These are phyloP conservation scores for Augochlora pura DNA, from an alignment of 1,140 invertebrate genomes.

Conservation along the genomic window DNA sequence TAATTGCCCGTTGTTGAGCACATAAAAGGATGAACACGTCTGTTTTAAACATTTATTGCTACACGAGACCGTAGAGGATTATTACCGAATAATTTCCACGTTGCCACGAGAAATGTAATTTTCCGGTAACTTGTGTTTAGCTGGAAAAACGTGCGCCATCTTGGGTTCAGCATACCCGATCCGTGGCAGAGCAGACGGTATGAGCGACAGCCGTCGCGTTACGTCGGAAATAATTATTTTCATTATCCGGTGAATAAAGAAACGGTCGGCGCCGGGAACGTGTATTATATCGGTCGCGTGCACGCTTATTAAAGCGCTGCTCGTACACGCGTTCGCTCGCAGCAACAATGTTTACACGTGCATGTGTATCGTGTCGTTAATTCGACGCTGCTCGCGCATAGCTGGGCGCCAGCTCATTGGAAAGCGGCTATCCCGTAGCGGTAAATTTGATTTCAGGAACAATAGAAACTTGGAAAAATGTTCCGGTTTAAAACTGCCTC, in stretches of 20 bases:
- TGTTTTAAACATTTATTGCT: no score
- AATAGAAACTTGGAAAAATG: slow-evolving; percentile 14
- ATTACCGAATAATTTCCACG: no score
- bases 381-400: slow-evolving; percentile 50
- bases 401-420: slow-evolving; percentile 46
- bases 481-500: background rate
- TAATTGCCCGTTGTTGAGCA: no score
- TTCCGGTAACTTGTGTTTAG: no score
- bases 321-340: background rate
- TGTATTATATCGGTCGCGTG: slow-evolving; percentile 22
- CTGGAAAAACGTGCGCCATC: no score
- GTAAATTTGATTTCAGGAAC: slow-evolving; percentile 46
- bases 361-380: slow-evolving; percentile 57
- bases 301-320: slow-evolving; percentile 15
- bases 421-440: slow-evolving; percentile 36
- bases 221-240: slow-evolving; percentile 10
- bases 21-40: no score
- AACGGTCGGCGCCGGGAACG: background rate
- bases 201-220: background rate
- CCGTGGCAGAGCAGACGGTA: no score
- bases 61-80: no score
- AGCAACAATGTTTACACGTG: slow-evolving; percentile 44
- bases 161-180: no score
- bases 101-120: no score
- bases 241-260: background rate